phyloP scores from a whole-genome alignment of 2,888 invertebrate genomes.

The Parnassius orleans region DNA sequence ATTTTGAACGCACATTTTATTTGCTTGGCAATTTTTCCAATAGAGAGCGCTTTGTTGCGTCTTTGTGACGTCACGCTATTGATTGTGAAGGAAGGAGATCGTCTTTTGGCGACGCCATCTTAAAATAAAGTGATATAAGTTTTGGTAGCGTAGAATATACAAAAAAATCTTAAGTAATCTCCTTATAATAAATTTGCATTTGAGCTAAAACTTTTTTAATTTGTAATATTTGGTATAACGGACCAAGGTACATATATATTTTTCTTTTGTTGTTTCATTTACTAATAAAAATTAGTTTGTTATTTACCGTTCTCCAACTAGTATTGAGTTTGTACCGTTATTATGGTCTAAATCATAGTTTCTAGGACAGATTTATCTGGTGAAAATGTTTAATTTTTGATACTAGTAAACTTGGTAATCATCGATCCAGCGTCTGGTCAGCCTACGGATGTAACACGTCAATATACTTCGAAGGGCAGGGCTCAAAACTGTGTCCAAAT shows the following conservation, averaged over 20 bases:
- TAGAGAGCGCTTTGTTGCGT: conserved; percentile 63
- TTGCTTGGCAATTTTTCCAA: conserved; percentile 37
- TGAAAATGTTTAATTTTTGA: conserved; percentile 36
- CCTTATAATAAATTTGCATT: conserved; percentile 62
- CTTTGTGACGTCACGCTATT: conserved; percentile 80
- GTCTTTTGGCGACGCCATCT: conserved; percentile 80
- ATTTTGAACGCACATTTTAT: conserved; percentile 34
- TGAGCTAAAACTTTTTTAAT: conserved; percentile 66
- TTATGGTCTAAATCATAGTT: conserved; percentile 43
- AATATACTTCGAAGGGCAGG: conserved; percentile 76
- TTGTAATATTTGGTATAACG: conserved; percentile 85
- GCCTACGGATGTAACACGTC: conserved; percentile 78
- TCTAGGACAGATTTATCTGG: conserved; percentile 33
- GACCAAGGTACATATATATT: conserved; percentile 87
- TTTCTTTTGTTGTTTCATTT: conserved; percentile 58
- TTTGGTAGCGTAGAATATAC: conserved; percentile 81
- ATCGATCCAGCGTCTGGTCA: conserved; percentile 68
- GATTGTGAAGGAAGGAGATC: conserved; percentile 71
- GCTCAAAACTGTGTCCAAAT: conserved; percentile 56
- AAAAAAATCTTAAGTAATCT: conserved; percentile 77
- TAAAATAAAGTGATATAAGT: conserved; percentile 82
- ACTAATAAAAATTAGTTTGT: conserved; percentile 62
- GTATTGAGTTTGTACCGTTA: conserved; percentile 67
- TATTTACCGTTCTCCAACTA: conserved; percentile 70
- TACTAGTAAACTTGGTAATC: conserved; percentile 48